Conservation (phyloP, 2,888 invertebrate species). For the Agrypnus murinus region DNA sequence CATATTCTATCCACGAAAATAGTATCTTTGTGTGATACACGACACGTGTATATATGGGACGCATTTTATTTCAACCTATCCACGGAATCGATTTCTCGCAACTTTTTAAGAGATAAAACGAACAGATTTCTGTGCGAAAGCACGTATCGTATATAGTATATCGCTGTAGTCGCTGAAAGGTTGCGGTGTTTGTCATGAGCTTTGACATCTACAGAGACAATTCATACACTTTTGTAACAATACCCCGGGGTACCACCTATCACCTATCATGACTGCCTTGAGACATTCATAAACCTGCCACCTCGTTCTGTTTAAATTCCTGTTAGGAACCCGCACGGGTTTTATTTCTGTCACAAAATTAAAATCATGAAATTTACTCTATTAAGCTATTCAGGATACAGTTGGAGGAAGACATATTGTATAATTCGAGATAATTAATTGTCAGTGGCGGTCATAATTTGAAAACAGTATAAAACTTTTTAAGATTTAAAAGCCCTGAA, state of each 20-base stretch:
- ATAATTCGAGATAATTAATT: constrained; percentile 1
- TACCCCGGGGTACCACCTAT: constrained; percentile 36
- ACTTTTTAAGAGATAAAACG: constrained; percentile 11
- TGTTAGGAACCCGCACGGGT: constrained; percentile 10
- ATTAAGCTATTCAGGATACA: background rate
- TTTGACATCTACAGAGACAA: constrained; percentile 40
- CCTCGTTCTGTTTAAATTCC: constrained; percentile 24
- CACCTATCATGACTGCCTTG: constrained; percentile 34
- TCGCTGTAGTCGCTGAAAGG: constrained; percentile 24
- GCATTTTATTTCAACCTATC: constrained; percentile 28
- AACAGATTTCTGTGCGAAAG: constrained; percentile 21
- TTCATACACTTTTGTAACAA: constrained; percentile 42
- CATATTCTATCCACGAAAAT: background rate
- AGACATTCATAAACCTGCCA: constrained; percentile 27
- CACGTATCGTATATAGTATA: constrained; percentile 33
- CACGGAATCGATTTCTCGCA: constrained; percentile 7
- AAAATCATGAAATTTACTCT: background rate
- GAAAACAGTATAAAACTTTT: constrained; percentile 8
- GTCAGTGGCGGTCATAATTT: background rate
- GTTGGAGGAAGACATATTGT: too few relatives aligned
- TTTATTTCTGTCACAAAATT: constrained; percentile 13
- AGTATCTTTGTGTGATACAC: background rate
- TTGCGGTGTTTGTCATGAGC: constrained; percentile 40
- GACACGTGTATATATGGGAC: constrained; percentile 20
- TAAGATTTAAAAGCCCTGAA: background rate